Conservation (phyloP, 2,888 invertebrate species). For the Eurytoma adleriae region DNA sequence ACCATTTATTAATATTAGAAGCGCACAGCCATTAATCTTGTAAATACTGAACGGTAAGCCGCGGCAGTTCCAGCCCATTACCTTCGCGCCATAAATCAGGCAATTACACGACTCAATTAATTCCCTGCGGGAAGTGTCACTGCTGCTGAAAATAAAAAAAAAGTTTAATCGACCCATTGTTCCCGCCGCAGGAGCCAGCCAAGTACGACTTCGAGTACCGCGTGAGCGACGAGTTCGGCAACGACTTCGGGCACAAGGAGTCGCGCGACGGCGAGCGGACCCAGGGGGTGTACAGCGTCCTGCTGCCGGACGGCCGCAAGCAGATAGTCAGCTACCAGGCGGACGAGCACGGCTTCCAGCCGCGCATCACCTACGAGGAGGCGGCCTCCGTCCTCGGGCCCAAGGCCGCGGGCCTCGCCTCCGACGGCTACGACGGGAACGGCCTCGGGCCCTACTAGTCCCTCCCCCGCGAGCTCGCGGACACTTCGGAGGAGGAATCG, state of each 20-base stretch:
- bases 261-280: slow-evolving; percentile 72
- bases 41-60: neutral
- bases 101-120: too few relatives aligned
- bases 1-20: neutral
- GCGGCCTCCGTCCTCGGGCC: slow-evolving; percentile 53
- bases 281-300: slow-evolving; percentile 74
- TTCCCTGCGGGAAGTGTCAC: too few relatives aligned
- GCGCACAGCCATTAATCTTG: too few relatives aligned
- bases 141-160: too few relatives aligned
- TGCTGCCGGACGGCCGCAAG: slow-evolving; percentile 73
- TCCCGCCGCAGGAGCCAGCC: slow-evolving; percentile 66
- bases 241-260: slow-evolving; percentile 75
- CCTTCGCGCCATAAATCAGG: too few relatives aligned
- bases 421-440: slow-evolving; percentile 45
- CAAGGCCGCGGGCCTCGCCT: slow-evolving; percentile 25
- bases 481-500: neutral
- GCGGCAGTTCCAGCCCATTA: too few relatives aligned
- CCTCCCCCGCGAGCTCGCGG: neutral
- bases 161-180: too few relatives aligned
- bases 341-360: slow-evolving; percentile 83
- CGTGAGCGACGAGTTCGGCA: slow-evolving; percentile 72
- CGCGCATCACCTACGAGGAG: slow-evolving; percentile 83
- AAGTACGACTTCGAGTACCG: slow-evolving; percentile 74
- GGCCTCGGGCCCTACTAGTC: slow-evolving; percentile 53
- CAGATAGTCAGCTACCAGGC: slow-evolving; percentile 85